Base-by-base conservation (phyloP, 2,888 invertebrate species). In the Kuschelorhynchus macadamiae region DNA sequence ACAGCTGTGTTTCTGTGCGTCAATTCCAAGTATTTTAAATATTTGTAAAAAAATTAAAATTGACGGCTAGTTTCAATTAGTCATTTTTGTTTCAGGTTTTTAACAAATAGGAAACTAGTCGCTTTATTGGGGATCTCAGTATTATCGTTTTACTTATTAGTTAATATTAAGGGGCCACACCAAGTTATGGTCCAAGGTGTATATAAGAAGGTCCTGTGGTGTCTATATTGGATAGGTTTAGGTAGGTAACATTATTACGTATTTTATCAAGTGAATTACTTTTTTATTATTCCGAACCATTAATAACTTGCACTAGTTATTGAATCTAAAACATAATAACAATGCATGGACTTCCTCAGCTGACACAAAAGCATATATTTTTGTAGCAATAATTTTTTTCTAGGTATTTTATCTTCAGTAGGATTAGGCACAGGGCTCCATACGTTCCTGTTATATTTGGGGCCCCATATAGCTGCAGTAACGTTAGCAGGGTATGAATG, bases 401-500 rank as follows among this genome's bases (percentile, higher is more conserved):
- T 67, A 82, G 99, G 99, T 12, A 93, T 99, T 36, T 88, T 98
- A 74, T 98, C 98, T 39, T 98, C 98, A 0, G 97, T 99, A 61
- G 99, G 99, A 0, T 88, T 99, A 56, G 99, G 99, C 39, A 98
- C 98, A 0, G 99, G 99, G 0, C 88, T 99, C 59, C 99, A 99
- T 84, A 99, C 99, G 67, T 99, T 99, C 87, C 88, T 99, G 55
- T 87, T 99, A 69, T 99, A 99, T 85, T 86, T 99, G 80, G 99
- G 99, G n/a, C 99, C 99, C 25, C 98, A 98, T 82, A 99, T 99
- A 85, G 98, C 98, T 64, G 90, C 95, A 63, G 99, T 99, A 42
- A 99, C 99, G 1, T 86, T 99, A 80, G 99, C 99, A 12, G 99
- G 97, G 0, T 98, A 97, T 83, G 98, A 99, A 85, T 99, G 99